A percentile compares a stretch with the other conserved stretches of the same genome.
Evolutionary conservation across 1,140 invertebrate species (phyloP).

Genomic region (Lethrus apterus): DNA sequence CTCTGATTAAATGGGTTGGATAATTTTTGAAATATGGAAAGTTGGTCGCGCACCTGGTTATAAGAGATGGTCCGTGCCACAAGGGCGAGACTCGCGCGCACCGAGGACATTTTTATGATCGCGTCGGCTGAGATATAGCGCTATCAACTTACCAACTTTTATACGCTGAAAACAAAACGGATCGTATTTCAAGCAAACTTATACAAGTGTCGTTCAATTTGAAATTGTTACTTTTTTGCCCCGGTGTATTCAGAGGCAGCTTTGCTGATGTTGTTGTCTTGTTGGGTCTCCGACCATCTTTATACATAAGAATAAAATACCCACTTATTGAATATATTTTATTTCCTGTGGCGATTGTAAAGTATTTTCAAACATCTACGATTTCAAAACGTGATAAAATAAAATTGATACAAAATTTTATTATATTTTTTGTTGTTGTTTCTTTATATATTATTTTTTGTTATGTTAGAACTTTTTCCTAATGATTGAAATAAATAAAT

Average conservation of each 20-base stretch:
- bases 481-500: too few species aligned
- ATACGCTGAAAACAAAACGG: slow-evolving; percentile 40
- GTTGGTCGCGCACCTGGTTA: not conserved
- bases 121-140: slow-evolving; percentile 40
- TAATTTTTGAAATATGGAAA: not conserved
- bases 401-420: too few species aligned
- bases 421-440: too few species aligned
- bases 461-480: too few species aligned
- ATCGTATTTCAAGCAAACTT: slow-evolving; percentile 38
- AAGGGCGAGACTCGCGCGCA: slow-evolving; percentile 30
- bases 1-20: not conserved
- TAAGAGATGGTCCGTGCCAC: slow-evolving; percentile 23
- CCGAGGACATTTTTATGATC: slow-evolving; percentile 40
- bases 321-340: too few species aligned
- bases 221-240: slow-evolving; percentile 30
- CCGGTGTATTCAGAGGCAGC: not conserved
- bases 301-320: too few species aligned
- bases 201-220: slow-evolving; percentile 37
- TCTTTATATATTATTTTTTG: too few species aligned
- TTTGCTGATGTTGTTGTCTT: not conserved
- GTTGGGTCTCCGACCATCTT: too few species aligned
- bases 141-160: slow-evolving; percentile 41
- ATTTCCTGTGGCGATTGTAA: too few species aligned
- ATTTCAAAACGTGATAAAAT: not conserved
- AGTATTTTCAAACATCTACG: not conserved